Conservation (phyloP, 2,888 invertebrate species). For the Pyrrhosoma nymphula region DNA sequence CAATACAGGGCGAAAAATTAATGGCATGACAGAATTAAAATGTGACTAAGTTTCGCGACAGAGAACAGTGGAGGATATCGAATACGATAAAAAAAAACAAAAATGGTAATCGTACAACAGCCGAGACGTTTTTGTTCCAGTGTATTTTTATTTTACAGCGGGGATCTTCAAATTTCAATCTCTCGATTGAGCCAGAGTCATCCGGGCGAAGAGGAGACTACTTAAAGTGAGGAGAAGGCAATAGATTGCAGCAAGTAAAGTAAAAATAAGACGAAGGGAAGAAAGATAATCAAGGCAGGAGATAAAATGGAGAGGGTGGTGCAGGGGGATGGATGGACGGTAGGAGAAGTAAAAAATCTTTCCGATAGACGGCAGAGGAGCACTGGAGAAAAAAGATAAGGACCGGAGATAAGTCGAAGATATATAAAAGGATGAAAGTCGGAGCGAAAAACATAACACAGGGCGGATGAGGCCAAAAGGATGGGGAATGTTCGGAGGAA, state of each 20-base stretch:
- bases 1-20: too few relatives aligned
- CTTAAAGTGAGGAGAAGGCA: background rate
- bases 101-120: too few relatives aligned
- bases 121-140: too few relatives aligned
- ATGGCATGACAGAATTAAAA: too few relatives aligned
- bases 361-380: background rate
- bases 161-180: background rate
- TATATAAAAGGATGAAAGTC: background rate
- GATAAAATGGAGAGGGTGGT: background rate
- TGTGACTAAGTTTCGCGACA: too few relatives aligned
- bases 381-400: background rate
- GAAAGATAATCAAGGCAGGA: background rate
- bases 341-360: background rate
- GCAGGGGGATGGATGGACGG: background rate
- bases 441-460: background rate
- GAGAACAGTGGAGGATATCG: too few relatives aligned
- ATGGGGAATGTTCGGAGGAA: background rate
- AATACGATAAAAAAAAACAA: background rate
- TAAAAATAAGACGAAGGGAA: background rate
- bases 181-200: background rate
- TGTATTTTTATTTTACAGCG: too few relatives aligned
- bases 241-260: background rate
- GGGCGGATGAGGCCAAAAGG: slow-evolving; percentile 4
- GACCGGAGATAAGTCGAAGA: slow-evolving; percentile 16
- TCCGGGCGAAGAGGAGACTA: background rate